Base-by-base conservation (phyloP, 2,888 invertebrate species). In the Leptopilina drosophilae region DNA sequence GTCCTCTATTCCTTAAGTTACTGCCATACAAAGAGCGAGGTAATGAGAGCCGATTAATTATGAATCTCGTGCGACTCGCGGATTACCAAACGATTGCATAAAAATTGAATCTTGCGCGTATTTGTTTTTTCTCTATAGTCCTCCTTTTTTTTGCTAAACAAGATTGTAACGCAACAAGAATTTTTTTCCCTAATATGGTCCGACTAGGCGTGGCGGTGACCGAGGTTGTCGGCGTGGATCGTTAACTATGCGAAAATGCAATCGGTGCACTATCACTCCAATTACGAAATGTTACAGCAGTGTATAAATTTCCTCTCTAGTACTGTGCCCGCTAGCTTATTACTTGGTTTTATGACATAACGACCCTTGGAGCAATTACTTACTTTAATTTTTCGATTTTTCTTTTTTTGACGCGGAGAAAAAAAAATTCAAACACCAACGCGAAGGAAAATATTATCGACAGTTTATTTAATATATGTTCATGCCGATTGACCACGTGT, bases 201-300 rank as follows among this genome's bases (percentile, higher is more conserved):
- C 15, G 79, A 46, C 81, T 82, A 81, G 85, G 87, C 86, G 85
- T 85, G 84, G 86, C 82, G 49, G 81, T 73, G 83, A 77, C 82
- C 76, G 82, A 80, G 67, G 80, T 62, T 73, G 73, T 73, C 76
- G 81, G 80, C 80, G 75, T 77, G 82, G 83, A 82, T 83, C 78
- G 81, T 85, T 84, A 85, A 77, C 85, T 82, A 84, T 86, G 85
- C 84, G 87, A 88, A 87, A 88, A 87, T 87, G 88, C 88, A 87
- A 89, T 89, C 86, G 86, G 80, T 79, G 82, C 83, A 84, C 86
- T 86, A 88, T 88, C 87, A 85, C 83, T 87, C 84, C 87, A 89
- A 89, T 91, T 90, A 88, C 89, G 90, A 91, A 89, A 90, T 84
- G 85, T 90, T 89, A 88, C 87, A 83, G 86, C 87, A 87, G 82